Conservation (phyloP, 2,113 vertebrate species). For the Natator depressus region DNA sequence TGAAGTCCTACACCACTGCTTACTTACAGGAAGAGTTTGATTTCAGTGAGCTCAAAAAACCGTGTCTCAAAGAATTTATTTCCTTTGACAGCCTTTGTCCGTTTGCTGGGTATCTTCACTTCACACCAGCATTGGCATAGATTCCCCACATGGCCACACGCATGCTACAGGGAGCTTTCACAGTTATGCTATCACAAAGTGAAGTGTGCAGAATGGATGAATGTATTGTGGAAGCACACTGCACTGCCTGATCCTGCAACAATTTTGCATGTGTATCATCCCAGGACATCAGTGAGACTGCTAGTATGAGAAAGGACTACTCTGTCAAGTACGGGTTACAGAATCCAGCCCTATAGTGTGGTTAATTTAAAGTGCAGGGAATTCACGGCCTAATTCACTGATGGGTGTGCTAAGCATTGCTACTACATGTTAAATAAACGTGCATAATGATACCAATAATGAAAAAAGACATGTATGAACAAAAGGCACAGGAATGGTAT, state of each 20-base stretch:
- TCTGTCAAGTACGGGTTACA: background rate
- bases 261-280: background rate
- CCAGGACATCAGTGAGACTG: background rate
- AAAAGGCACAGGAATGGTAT: conserved; percentile 45
- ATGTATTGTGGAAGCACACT: background rate
- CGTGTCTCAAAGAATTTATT: background rate
- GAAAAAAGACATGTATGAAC: background rate
- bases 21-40: background rate
- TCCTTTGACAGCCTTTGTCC: background rate
- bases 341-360: background rate
- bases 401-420: background rate
- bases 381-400: background rate
- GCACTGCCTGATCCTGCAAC: accelerated
- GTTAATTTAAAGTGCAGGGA: background rate
- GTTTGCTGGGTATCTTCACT: background rate
- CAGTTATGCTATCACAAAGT: background rate
- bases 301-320: accelerated
- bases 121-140: background rate
- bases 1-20: background rate
- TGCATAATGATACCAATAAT: background rate
- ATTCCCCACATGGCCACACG: background rate
- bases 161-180: background rate
- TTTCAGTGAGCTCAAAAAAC: background rate
- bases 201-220: accelerated
- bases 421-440: background rate